Conservation (phyloP, 1,140 invertebrate genomes). For the Diabrotica undecimpunctata region DNA sequence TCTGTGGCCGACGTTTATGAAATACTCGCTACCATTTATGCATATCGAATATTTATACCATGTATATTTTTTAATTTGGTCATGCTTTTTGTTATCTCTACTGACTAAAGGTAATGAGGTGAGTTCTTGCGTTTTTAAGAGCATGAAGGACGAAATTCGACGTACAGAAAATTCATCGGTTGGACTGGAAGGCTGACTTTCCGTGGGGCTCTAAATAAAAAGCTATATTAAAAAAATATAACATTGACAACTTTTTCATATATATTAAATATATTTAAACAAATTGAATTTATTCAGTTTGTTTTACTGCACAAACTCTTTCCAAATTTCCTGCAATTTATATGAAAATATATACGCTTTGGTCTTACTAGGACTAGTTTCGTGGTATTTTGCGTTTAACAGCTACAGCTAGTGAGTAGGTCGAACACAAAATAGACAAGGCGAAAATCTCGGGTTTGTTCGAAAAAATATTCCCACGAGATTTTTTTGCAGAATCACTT, state of each 20-base stretch:
- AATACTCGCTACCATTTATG: slow-evolving; percentile 48
- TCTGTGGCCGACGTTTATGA: slow-evolving; percentile 57
- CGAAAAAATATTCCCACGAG: no score
- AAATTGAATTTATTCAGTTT: not conserved
- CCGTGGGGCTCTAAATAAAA: slow-evolving; percentile 38
- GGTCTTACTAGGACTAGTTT: no score
- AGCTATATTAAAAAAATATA: not conserved
- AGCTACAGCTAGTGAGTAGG: no score
- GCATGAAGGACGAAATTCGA: slow-evolving; percentile 56
- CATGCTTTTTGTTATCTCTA: slow-evolving; percentile 20
- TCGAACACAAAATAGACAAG: no score
- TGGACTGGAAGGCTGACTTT: slow-evolving; percentile 45
- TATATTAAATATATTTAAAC: no score
- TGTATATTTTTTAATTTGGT: slow-evolving; percentile 39
- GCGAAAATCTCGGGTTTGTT: no score
- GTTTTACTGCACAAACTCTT: not conserved
- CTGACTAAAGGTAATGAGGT: slow-evolving; percentile 22
- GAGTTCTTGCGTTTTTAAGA: slow-evolving; percentile 48
- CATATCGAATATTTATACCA: slow-evolving; percentile 57
- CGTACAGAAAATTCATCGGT: slow-evolving; percentile 54
- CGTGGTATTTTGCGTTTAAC: no score
- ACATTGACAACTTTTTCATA: no score
- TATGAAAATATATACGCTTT: not conserved
- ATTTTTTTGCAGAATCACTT: no score
- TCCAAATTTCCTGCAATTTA: not conserved